These are phyloP conservation scores for Melanaphis sacchari DNA, from an alignment of 1,140 invertebrate genomes.

Conservation along the genomic window DNA sequence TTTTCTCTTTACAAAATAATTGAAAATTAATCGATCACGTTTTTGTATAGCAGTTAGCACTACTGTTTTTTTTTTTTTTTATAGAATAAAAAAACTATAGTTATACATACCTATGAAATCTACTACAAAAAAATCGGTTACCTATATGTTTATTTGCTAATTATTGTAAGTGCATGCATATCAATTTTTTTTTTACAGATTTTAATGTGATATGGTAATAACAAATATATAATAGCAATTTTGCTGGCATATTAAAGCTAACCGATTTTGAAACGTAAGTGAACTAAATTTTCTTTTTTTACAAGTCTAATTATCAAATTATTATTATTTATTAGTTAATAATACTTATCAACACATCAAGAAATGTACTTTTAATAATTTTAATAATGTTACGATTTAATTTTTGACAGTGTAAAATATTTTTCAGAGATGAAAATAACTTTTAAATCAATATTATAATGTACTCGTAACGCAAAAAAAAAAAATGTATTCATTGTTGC, in stretches of 20 bases:
- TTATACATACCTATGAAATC: neutral
- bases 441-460: neutral
- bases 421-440: neutral
- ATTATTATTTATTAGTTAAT: neutral
- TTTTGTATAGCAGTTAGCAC: conserved; percentile 9
- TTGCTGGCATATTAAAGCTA: neutral
- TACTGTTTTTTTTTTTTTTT: conserved; percentile 23
- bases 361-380: neutral
- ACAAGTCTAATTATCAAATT: neutral
- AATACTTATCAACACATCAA: neutral
- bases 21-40: conserved; percentile 47
- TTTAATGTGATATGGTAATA: neutral
- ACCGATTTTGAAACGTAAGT: neutral
- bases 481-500: neutral
- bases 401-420: neutral
- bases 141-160: neutral
- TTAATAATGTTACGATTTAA: neutral
- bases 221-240: neutral
- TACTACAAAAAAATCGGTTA: neutral
- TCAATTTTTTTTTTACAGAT: conserved; percentile 7
- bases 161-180: neutral
- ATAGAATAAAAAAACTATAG: conserved; percentile 22
- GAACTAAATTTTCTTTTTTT: conserved; percentile 17
- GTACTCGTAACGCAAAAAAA: too few species aligned
- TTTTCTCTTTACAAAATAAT: conserved; percentile 1